A percentile compares a stretch with the other conserved stretches of the same genome.
These are phyloP conservation scores for Scomber scombrus DNA, from an alignment of 2,113 vertebrate genomes.

Conservation along the genomic window DNA sequence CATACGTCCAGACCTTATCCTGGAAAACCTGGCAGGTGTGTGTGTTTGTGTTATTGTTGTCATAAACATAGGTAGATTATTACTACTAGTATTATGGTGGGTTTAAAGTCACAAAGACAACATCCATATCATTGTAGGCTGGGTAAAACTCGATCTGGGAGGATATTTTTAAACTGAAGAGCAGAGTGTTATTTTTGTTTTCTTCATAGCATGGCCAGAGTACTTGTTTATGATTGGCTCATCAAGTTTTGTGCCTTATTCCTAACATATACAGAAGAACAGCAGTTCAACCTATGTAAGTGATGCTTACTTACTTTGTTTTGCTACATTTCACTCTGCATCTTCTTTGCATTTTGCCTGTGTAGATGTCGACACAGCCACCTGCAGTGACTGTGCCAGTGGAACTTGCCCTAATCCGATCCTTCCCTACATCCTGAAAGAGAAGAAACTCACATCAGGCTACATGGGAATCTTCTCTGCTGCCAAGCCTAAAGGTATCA, in stretches of 20 bases:
- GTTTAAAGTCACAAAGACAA: conserved; percentile 6
- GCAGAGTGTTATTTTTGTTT: not conserved
- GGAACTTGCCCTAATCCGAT: conserved; percentile 76
- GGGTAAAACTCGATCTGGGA: not conserved
- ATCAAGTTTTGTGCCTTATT: not conserved
- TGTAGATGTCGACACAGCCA: conserved; percentile 72
- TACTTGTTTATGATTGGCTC: too few species aligned
- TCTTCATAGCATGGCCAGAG: too few species aligned
- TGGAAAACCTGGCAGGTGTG: conserved; percentile 83
- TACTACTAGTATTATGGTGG: not conserved
- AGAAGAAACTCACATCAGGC: conserved; percentile 83
- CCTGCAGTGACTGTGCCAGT: conserved; percentile 81
- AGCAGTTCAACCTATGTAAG: not conserved
- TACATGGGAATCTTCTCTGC: conserved; percentile 76
- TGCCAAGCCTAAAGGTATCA: conserved; percentile 78
- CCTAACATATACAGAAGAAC: not conserved
- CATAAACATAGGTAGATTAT: not conserved
- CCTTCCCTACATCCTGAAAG: conserved; percentile 72
- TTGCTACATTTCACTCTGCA: not conserved
- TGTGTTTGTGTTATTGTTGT: not conserved
- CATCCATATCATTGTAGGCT: not conserved
- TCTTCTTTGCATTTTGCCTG: not conserved
- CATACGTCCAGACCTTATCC: conserved; percentile 69
- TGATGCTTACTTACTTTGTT: not conserved
- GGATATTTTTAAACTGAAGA: not conserved